A percentile compares a stretch with the other conserved stretches of the same genome.
Evolutionary conservation across 1,140 invertebrate species (phyloP).

Genomic region (Latrodectus geometricus): DNA sequence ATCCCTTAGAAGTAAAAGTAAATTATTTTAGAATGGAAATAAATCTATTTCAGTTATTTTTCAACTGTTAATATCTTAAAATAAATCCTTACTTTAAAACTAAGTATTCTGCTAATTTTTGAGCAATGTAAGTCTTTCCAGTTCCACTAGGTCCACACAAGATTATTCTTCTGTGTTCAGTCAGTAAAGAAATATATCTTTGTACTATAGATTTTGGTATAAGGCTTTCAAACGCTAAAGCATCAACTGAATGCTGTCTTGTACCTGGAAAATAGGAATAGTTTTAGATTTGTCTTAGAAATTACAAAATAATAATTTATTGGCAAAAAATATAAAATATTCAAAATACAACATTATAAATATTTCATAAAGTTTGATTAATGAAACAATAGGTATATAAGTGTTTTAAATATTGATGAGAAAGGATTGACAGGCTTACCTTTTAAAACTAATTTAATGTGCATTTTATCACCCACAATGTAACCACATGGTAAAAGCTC

Average conservation of each 20-base stretch:
- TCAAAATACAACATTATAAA: not conserved
- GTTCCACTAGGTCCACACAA: conserved; percentile 96
- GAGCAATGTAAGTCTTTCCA: conserved; percentile 95
- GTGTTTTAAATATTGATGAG: not conserved
- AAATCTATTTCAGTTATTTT: not conserved
- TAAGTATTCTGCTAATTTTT: conserved; percentile 93
- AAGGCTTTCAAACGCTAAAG: conserved; percentile 93
- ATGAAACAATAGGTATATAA: not conserved
- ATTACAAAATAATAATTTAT: not conserved
- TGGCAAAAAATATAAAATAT: not conserved
- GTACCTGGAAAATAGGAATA: conserved; percentile 71
- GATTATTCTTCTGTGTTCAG: conserved; percentile 92
- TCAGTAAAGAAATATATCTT: conserved; percentile 87
- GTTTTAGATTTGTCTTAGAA: not conserved
- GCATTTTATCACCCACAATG: conserved; percentile 82
- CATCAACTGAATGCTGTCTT: conserved; percentile 89
- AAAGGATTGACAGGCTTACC: conserved; percentile 64
- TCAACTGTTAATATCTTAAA: not conserved
- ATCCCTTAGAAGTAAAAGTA: not conserved
- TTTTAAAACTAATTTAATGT: conserved; percentile 74
- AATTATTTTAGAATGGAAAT: not conserved
- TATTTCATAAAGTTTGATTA: not conserved
- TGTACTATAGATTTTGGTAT: conserved; percentile 97
- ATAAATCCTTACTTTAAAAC: conserved; percentile 70
- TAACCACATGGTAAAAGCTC: conserved; percentile 94